These are phyloP conservation scores for Alaudala cheleensis DNA, from an alignment of 2,113 vertebrate species.

Conservation along the genomic window DNA sequence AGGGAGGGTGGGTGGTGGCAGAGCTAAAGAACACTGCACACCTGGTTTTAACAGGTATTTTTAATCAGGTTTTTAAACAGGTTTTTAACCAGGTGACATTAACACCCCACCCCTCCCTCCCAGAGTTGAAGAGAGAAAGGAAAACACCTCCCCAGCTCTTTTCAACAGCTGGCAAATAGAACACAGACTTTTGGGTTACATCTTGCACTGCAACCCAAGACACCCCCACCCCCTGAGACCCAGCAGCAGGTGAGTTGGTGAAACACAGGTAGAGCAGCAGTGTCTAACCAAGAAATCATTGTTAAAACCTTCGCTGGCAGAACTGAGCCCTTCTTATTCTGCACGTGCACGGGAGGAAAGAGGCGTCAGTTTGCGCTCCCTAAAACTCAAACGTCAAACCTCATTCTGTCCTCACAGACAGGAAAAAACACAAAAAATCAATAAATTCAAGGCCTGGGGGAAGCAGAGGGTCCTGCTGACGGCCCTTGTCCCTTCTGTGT, in stretches of 20 bases:
- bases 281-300: background rate
- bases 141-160: too few species aligned
- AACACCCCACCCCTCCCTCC: too few species aligned
- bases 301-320: background rate
- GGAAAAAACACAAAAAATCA: background rate
- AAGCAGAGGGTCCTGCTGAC: background rate
- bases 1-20: too few species aligned
- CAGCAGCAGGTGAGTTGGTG: background rate
- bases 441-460: background rate
- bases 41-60: too few species aligned
- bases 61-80: too few species aligned
- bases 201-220: too few species aligned
- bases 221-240: background rate
- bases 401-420: background rate
- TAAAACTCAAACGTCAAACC: background rate
- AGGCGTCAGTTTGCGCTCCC: accelerated
- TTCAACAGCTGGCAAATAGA: too few species aligned
- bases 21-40: too few species aligned
- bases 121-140: too few species aligned
- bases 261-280: background rate
- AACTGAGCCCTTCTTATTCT: background rate
- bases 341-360: background rate
- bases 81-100: too few species aligned
- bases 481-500: conserved; percentile 25
- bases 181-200: too few species aligned